These are phyloP conservation scores for Oscheius sp. DNA, from an alignment of 1,140 invertebrate species.

Conservation along the genomic window DNA sequence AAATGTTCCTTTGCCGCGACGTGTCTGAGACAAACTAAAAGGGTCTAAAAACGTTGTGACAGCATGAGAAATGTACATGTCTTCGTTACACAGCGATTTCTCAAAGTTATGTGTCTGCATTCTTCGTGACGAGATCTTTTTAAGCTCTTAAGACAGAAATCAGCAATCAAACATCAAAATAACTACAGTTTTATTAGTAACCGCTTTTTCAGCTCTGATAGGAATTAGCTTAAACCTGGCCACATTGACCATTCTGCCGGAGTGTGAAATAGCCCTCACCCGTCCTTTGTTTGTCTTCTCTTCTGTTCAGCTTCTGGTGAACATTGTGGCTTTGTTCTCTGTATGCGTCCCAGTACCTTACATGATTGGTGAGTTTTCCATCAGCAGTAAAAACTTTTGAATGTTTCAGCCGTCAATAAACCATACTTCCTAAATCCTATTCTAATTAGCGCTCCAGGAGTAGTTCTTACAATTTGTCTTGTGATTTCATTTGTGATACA, in stretches of 20 bases:
- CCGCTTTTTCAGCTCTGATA: not conserved
- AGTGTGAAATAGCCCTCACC: not conserved
- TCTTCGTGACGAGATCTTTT: too few species aligned
- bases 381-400: not conserved
- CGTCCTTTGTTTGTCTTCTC: not conserved
- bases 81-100: too few species aligned
- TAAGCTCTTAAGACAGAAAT: too few species aligned
- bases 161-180: too few species aligned
- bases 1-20: too few species aligned
- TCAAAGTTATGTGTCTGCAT: too few species aligned
- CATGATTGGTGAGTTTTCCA: not conserved
- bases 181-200: too few species aligned
- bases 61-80: too few species aligned
- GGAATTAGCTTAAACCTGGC: not conserved
- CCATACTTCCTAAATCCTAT: conserved; percentile 1
- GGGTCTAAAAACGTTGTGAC: too few species aligned
- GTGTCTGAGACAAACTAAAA: too few species aligned
- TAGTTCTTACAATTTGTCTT: not conserved
- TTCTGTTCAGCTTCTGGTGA: not conserved
- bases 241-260: not conserved
- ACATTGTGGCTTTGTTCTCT: not conserved
- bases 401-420: not conserved
- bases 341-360: not conserved
- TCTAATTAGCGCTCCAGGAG: not conserved
- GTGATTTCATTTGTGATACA: not conserved